Evolutionary conservation across 2,113 vertebrate species (phyloP).

Genomic region (Eubucco bourcierii): DNA sequence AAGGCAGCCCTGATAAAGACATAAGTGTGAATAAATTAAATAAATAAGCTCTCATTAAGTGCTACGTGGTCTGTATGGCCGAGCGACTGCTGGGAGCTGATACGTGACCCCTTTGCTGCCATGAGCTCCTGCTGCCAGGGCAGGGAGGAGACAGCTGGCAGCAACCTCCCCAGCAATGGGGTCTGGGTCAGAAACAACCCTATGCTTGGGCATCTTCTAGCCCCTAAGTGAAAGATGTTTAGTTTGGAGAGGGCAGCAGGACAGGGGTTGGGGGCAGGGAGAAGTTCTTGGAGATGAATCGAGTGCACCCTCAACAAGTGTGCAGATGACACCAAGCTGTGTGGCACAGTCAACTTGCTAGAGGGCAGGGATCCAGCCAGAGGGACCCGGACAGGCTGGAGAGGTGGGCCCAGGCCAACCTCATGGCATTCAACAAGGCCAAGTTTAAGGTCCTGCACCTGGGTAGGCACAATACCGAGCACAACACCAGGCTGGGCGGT

Average conservation of each 20-base stretch:
- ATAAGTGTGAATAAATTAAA: background rate
- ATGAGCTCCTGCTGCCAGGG: background rate
- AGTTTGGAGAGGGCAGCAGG: background rate
- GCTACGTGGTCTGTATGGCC: background rate
- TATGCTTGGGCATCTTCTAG: background rate
- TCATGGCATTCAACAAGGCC: no score
- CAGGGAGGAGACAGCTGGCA: background rate
- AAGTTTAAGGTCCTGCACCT: no score
- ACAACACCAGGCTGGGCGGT: no score
- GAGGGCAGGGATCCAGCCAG: no score
- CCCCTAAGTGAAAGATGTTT: background rate
- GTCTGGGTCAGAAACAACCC: background rate
- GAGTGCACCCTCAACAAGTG: no score
- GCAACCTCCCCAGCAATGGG: background rate
- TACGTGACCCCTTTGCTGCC: background rate
- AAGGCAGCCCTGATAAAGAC: background rate
- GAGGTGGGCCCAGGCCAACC: no score
- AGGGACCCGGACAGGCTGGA: no score
- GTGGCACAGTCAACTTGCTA: no score
- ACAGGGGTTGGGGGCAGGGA: background rate
- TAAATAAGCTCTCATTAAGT: background rate
- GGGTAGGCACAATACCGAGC: no score
- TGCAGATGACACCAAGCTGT: no score
- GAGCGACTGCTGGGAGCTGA: background rate
- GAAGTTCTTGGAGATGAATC: background rate